These are phyloP conservation scores for Gymnothorax javanicus DNA, from an alignment of 2,797 vertebrate genomes.

Conservation along the genomic window DNA sequence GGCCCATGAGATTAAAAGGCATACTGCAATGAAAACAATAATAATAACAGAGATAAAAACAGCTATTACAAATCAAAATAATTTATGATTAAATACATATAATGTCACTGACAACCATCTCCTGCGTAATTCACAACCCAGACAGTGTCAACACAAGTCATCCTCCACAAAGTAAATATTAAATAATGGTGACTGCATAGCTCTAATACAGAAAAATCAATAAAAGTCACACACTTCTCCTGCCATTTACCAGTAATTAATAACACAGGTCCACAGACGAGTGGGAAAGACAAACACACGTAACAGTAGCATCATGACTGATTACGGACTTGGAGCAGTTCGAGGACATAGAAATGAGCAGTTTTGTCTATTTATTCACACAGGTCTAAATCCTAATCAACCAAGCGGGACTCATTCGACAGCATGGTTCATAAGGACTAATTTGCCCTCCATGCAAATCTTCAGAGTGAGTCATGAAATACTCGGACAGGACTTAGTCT, in stretches of 20 bases:
- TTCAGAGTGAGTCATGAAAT: neutral
- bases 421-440: too few relatives aligned
- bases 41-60: neutral
- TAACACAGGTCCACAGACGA: slow-evolving; percentile 20
- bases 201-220: neutral
- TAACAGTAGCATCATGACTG: neutral
- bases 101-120: neutral
- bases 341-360: neutral
- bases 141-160: neutral
- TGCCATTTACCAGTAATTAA: slow-evolving; percentile 3
- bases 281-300: neutral
- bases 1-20: neutral
- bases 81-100: neutral
- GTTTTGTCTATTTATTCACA: neutral
- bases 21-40: neutral
- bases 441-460: neutral
- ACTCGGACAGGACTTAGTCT: neutral
- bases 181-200: neutral
- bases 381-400: neutral
- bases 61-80: neutral
- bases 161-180: neutral
- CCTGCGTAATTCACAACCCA: neutral
- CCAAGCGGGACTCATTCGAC: neutral
- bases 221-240: neutral
- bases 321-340: slow-evolving; percentile 16